phyloP scores from a whole-genome alignment of 2,113 vertebrate genomes.

The Hyaena hyaena region DNA sequence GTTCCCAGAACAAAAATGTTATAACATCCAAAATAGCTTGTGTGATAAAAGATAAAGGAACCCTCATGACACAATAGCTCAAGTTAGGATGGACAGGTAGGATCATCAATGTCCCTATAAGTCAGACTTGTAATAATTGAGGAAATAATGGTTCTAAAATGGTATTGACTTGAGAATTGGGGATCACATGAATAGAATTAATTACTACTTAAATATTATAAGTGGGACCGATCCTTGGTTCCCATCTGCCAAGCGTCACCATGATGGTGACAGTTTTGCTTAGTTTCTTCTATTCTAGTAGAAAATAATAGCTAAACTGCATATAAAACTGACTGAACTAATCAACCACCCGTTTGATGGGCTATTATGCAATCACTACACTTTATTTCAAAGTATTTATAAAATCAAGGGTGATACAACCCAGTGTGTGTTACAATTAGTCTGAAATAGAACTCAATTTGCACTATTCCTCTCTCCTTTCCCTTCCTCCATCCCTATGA shows the following conservation, averaged over 20 bases:
- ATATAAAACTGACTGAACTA: constrained; percentile 81
- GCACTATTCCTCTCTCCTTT: not conserved
- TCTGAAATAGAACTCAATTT: constrained; percentile 74
- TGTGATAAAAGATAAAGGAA: not conserved
- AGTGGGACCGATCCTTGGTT: not conserved
- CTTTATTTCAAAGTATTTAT: constrained; percentile 83
- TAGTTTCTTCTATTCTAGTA: constrained; percentile 71
- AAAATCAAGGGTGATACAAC: constrained; percentile 80
- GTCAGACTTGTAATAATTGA: not conserved
- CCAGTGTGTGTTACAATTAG: constrained; percentile 78
- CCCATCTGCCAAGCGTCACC: constrained; percentile 53
- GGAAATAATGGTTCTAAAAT: constrained; percentile 9
- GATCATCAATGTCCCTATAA: not conserved
- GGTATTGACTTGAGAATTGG: not conserved
- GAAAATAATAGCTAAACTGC: constrained; percentile 83
- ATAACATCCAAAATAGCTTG: not conserved
- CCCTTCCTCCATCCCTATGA: not conserved
- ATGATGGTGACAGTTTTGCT: constrained; percentile 65
- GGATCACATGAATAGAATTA: constrained; percentile 38
- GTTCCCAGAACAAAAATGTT: not conserved
- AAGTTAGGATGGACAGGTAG: not conserved
- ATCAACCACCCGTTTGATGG: constrained; percentile 80
- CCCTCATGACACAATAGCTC: not conserved
- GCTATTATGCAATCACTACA: constrained; percentile 82
- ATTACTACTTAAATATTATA: constrained; percentile 43